A percentile compares a stretch with the other conserved stretches of the same genome.
These are phyloP conservation scores for Drosophila prolongata DNA, from an alignment of 2,888 invertebrate species.

Conservation along the genomic window DNA sequence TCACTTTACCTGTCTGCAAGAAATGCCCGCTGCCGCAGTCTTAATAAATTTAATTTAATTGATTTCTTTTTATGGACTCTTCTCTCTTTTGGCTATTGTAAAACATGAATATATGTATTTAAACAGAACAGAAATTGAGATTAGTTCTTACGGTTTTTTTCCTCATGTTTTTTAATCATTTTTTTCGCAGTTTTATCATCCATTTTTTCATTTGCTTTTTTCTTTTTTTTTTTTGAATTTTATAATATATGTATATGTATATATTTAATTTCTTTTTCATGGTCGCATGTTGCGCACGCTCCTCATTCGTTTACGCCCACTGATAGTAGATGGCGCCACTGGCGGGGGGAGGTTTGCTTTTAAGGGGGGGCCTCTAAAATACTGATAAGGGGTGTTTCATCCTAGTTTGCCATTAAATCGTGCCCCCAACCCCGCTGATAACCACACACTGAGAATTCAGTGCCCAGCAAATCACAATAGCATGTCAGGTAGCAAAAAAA, in stretches of 20 bases:
- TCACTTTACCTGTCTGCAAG: slow-evolving; percentile 19
- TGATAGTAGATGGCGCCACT: slow-evolving; percentile 63
- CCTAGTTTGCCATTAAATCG: slow-evolving; percentile 29
- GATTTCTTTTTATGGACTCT: slow-evolving; percentile 43
- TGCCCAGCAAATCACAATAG: slow-evolving; percentile 1
- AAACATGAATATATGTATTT: slow-evolving; percentile 12
- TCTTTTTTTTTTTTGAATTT: slow-evolving; percentile 4
- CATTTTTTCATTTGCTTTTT: slow-evolving; percentile 22
- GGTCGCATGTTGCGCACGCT: slow-evolving; percentile 63
- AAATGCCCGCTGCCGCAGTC: slow-evolving; percentile 26
- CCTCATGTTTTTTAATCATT: slow-evolving; percentile 3
- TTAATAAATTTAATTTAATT: slow-evolving; percentile 59
- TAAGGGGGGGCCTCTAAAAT: background rate
- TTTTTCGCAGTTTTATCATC: slow-evolving; percentile 6
- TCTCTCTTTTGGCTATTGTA: slow-evolving; percentile 10
- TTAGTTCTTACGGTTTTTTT: slow-evolving; percentile 24
- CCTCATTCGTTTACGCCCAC: slow-evolving; percentile 42
- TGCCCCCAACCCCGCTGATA: background rate
- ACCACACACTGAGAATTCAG: background rate
- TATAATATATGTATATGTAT: slow-evolving; percentile 21
- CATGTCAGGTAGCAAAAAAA: slow-evolving; percentile 15
- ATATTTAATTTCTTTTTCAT: slow-evolving; percentile 64
- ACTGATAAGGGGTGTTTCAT: slow-evolving; percentile 14
- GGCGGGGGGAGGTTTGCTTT: background rate
- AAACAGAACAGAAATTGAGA: slow-evolving; percentile 14